Evolutionary conservation across 1,140 invertebrate species (phyloP), one percentile per base, ranked within the genome.

Genomic region (Triops longicaudatus): DNA sequence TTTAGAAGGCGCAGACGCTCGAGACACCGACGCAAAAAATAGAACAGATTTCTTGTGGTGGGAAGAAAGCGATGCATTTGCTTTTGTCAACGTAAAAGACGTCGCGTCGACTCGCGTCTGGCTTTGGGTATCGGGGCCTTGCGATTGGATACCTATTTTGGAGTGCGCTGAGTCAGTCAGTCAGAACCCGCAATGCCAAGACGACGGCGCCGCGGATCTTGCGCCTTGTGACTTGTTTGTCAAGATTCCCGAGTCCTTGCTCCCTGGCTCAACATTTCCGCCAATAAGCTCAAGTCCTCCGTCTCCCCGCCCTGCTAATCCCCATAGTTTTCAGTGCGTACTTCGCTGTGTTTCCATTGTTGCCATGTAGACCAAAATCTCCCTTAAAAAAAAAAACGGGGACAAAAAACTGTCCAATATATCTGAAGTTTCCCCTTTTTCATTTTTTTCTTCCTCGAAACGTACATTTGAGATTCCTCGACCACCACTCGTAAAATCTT

Each of bases 11-110:
- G 50, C 50, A 63, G 50, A 63, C 50, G 50, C 50, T 22, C 17
- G 17, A 63, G 50, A 63, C 50, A 22, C n/a, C 10, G 7, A 63
- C 50, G 50, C 50, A 63, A 63, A 63, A 63, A 63, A 63, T 63
- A 63, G 50, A 63, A 3, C n/a, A 17, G 50, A 14, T 63, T 63
- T 63, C 50, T 63, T 22, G 50, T n/a, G 10, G 50, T 17, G 50
- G 50, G 50, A 63, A 63, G 22, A 63, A 63, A 22, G 50, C 50
- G 50, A 63, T 63, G 50, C 50, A 17, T 63, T 63, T 63, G 50
- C 50, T 63, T 63, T 63, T 63, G 50, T 63, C 50, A 63, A 63
- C 50, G 50, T 63, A 63, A 63, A 63, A 63, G 50, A 63, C 50
- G 50, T 63, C 50, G 50, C 50, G 50, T 63, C 50, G 50, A 63